Conservation (phyloP, 2,888 invertebrate species). For the Portevinia maculata region DNA sequence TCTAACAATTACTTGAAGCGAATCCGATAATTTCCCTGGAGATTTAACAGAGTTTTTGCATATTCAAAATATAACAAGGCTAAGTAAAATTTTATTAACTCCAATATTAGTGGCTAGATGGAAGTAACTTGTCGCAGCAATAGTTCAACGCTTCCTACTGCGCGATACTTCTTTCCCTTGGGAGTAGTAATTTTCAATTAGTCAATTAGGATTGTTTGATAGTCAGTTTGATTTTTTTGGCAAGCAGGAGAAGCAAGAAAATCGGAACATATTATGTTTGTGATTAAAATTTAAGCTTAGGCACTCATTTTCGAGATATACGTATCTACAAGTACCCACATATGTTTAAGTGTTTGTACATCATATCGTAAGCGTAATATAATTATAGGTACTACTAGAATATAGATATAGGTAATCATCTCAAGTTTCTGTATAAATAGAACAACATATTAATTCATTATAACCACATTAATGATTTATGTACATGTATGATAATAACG, state of each 20-base stretch:
- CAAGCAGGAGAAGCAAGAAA: constrained; percentile 14
- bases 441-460: too few species aligned
- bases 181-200: constrained; percentile 62
- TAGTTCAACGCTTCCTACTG: constrained; percentile 38
- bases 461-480: too few species aligned
- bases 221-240: constrained; percentile 28
- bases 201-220: constrained; percentile 59
- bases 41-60: constrained; percentile 51
- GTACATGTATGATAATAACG: too few species aligned
- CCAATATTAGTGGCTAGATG: constrained; percentile 59
- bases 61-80: constrained; percentile 57
- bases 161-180: constrained; percentile 35
- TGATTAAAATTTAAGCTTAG: too few species aligned
- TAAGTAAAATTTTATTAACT: constrained; percentile 64
- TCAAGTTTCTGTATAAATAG: too few species aligned
- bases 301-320: too few species aligned
- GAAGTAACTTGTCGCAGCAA: constrained; percentile 53
- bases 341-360: too few species aligned
- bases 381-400: too few species aligned
- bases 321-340: too few species aligned
- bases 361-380: too few species aligned
- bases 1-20: constrained; percentile 28
- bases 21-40: constrained; percentile 47
- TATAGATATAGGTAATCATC: too few species aligned
- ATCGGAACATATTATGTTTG: constrained; percentile 34